Evolutionary conservation across 2,888 invertebrate species (phyloP).

Genomic region (Agrenia bidenticulata): DNA sequence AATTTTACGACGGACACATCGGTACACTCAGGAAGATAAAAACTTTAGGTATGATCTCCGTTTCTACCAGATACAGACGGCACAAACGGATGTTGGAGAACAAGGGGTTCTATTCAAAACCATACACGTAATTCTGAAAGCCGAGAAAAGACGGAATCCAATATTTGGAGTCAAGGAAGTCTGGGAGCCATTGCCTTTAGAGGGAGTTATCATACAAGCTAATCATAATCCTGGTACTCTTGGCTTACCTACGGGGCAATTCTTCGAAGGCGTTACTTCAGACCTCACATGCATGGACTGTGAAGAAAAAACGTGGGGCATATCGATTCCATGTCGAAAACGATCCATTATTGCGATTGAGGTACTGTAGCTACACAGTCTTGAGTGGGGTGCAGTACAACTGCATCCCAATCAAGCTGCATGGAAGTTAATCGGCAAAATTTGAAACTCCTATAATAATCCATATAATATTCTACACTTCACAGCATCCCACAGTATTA

Average conservation of each 20-base stretch:
- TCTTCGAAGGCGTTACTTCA: slow-evolving; percentile 15
- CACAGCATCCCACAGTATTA: slow-evolving; percentile 31
- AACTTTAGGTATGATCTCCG: slow-evolving; percentile 27
- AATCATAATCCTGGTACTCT: slow-evolving; percentile 28
- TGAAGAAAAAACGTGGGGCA: slow-evolving; percentile 1
- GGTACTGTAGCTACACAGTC: slow-evolving; percentile 4
- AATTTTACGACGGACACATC: slow-evolving; percentile 16
- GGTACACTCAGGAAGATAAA: background rate
- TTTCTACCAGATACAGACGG: slow-evolving; percentile 25
- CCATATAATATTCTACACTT: too few species aligned
- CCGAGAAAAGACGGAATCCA: slow-evolving; percentile 9
- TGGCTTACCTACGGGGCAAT: slow-evolving; percentile 27
- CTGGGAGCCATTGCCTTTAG: slow-evolving; percentile 26
- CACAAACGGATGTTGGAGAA: slow-evolving; percentile 19
- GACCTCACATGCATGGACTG: slow-evolving; percentile 29
- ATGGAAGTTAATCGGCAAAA: too few species aligned
- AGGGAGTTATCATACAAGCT: slow-evolving; percentile 34
- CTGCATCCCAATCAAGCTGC: too few species aligned
- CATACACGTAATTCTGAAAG: slow-evolving; percentile 27
- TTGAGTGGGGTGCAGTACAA: too few species aligned
- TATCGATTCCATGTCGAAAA: slow-evolving; percentile 26
- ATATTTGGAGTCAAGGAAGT: slow-evolving; percentile 5
- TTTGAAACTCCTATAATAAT: too few species aligned
- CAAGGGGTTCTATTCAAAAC: slow-evolving; percentile 32
- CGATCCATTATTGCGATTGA: slow-evolving; percentile 17